Conservation (phyloP, 2,888 invertebrate genomes). For the Ptycholaimellus sp. region DNA sequence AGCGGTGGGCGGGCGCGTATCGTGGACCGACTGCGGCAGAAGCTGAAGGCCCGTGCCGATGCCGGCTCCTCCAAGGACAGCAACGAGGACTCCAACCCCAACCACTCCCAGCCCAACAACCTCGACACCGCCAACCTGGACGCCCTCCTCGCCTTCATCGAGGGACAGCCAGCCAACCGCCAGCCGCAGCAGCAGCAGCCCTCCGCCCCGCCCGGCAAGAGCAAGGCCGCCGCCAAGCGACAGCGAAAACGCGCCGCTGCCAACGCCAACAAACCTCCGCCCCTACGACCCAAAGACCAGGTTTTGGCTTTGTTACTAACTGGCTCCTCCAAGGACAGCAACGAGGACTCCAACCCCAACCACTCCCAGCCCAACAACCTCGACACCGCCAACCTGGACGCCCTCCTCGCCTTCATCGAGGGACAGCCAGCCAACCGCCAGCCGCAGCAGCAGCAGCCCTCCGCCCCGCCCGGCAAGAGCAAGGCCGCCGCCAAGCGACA, state of each 20-base stretch:
- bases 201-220: not conserved
- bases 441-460: too few relatives aligned
- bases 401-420: slow-evolving; percentile 1
- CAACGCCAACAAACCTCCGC: too few relatives aligned
- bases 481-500: slow-evolving; percentile 1
- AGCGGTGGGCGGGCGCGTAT: slow-evolving; percentile 6
- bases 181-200: too few relatives aligned
- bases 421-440: too few relatives aligned
- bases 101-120: not conserved
- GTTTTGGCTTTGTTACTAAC: too few relatives aligned
- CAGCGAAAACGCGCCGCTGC: not conserved
- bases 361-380: not conserved
- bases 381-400: not conserved
- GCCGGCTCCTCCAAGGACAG: not conserved
- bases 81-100: not conserved
- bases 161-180: too few relatives aligned
- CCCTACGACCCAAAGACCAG: too few relatives aligned
- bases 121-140: not conserved
- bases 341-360: not conserved
- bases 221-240: not conserved
- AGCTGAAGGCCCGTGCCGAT: slow-evolving; percentile 2
- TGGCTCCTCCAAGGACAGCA: not conserved
- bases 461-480: not conserved
- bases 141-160: slow-evolving; percentile 1
- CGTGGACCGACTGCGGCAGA: slow-evolving; percentile 6